Percentiles rank a stretch among this genome's conserved stretches.
Conservation (phyloP, 2,797 vertebrate genomes). For the Pseudochirops corinnae region DNA sequence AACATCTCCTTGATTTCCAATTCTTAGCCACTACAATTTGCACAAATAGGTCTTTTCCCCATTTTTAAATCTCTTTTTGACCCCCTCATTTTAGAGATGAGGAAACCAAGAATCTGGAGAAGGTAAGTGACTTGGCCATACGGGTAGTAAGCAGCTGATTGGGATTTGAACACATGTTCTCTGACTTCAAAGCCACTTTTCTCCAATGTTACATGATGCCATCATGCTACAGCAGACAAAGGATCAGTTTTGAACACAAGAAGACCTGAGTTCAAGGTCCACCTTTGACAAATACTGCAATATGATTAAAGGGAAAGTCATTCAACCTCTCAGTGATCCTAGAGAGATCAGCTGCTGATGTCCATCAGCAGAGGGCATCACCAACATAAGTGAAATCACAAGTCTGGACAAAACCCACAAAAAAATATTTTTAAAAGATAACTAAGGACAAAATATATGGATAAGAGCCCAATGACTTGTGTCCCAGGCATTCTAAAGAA, state of each 20-base stretch:
- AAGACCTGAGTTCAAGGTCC: background rate
- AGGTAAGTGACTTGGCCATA: background rate
- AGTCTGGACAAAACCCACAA: background rate
- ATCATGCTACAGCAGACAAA: background rate
- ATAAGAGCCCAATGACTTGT: background rate
- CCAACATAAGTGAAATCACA: background rate
- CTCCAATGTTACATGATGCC: background rate
- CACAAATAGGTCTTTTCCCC: too few relatives aligned
- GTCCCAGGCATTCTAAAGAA: background rate
- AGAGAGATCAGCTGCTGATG: background rate
- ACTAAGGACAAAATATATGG: background rate
- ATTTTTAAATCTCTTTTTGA: background rate
- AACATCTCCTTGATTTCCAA: too few relatives aligned
- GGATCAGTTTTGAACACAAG: background rate
- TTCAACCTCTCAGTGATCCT: background rate
- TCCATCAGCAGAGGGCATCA: background rate
- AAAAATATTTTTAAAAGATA: background rate
- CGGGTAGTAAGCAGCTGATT: background rate
- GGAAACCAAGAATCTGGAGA: background rate
- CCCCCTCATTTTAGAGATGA: background rate
- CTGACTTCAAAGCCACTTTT: background rate
- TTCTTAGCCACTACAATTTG: too few relatives aligned
- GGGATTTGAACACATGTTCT: background rate
- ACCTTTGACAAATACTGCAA: background rate
- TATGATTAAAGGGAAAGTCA: background rate